Evolutionary conservation across 2,797 vertebrate genomes (phyloP).

Genomic region (Enteromius anoplus): DNA sequence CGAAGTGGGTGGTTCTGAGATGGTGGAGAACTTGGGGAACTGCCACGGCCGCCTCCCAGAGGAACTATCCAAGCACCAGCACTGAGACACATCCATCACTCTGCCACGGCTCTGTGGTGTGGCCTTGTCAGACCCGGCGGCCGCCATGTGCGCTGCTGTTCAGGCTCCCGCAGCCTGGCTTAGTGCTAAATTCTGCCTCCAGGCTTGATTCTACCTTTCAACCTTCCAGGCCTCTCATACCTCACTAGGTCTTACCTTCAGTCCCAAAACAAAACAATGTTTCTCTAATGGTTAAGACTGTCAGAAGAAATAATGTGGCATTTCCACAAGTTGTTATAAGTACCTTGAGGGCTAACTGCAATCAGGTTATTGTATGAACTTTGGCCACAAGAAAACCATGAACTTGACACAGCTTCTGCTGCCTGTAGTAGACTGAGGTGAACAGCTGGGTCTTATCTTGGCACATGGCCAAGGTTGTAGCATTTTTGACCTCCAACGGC

Average conservation of each 20-base stretch:
- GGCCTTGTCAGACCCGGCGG: conserved; percentile 15
- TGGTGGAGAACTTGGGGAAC: conserved; percentile 31
- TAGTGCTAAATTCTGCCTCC: conserved; percentile 39
- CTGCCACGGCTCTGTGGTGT: conserved; percentile 20
- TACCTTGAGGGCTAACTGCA: conserved; percentile 10
- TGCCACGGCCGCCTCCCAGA: conserved; percentile 41
- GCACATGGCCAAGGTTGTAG: neutral
- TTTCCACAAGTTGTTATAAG: conserved; percentile 36
- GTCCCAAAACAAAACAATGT: neutral
- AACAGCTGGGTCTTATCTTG: conserved; percentile 13
- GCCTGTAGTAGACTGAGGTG: neutral
- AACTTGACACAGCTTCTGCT: neutral
- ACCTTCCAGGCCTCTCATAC: conserved; percentile 27
- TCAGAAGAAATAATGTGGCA: conserved; percentile 8
- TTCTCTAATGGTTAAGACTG: neutral
- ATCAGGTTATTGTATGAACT: conserved; percentile 31
- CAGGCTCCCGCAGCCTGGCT: neutral
- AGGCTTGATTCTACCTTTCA: conserved; percentile 58
- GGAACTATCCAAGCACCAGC: conserved; percentile 15
- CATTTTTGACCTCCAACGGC: neutral
- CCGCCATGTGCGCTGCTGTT: conserved; percentile 16
- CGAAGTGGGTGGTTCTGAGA: conserved; percentile 44
- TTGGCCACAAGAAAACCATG: neutral
- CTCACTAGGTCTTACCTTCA: conserved; percentile 5
- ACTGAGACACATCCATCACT: conserved; percentile 38